A percentile compares a stretch with the other conserved stretches of the same genome.
Evolutionary conservation across 2,888 invertebrate genomes (phyloP).

Genomic region (Morpho helenor): DNA sequence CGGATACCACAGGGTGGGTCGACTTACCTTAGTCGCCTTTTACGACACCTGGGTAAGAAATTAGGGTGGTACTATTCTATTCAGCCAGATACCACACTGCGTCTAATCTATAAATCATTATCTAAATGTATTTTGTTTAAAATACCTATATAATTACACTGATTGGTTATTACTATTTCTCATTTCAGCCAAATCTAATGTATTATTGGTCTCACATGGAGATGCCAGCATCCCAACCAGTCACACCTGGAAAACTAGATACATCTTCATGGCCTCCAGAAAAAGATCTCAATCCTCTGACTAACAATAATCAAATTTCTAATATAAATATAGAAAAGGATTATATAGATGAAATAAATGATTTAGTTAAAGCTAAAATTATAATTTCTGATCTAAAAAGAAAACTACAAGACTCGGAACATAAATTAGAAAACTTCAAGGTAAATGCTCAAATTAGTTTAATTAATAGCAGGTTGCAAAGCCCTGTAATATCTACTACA

Average conservation of each 20-base stretch:
- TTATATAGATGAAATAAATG: conserved; percentile 58
- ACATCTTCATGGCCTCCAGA: conserved; percentile 86
- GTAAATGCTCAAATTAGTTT: conserved; percentile 55
- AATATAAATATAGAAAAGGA: conserved; percentile 44
- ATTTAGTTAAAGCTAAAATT: conserved; percentile 59
- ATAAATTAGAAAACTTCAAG: conserved; percentile 61
- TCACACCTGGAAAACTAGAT: conserved; percentile 87
- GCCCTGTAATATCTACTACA: conserved; percentile 39
- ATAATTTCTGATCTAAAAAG: conserved; percentile 57
- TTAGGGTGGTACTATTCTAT: too few species aligned
- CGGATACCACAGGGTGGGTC: too few species aligned
- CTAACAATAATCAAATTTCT: conserved; percentile 41
- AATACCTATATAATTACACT: too few species aligned
- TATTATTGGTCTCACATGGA: conserved; percentile 95
- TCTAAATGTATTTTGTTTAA: too few species aligned
- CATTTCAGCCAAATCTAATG: conserved; percentile 90
- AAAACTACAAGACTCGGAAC: conserved; percentile 59
- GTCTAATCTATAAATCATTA: too few species aligned
- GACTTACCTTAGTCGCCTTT: too few species aligned
- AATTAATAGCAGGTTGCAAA: conserved; percentile 55
- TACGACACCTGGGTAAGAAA: too few species aligned
- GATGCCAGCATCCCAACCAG: conserved; percentile 81
- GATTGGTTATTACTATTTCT: conserved; percentile 16
- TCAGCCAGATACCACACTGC: too few species aligned
- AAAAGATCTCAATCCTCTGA: conserved; percentile 41